A percentile compares a stretch with the other conserved stretches of the same genome.
Evolutionary conservation across 2,888 invertebrate species (phyloP).

Genomic region (Xanthostigma xanthostigma): DNA sequence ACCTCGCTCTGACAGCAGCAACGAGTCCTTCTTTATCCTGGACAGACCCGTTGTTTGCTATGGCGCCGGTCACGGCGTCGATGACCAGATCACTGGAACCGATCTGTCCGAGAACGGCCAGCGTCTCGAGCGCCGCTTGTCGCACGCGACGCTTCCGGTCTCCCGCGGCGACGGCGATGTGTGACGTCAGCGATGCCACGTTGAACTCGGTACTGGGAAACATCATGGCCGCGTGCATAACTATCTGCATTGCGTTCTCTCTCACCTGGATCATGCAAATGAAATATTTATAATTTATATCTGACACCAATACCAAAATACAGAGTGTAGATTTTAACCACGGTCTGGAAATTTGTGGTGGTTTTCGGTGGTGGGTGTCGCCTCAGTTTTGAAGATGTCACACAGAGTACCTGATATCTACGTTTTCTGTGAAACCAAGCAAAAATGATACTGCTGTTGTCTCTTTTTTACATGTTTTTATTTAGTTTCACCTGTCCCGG

Average conservation of each 20-base stretch:
- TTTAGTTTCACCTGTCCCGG: too few species aligned
- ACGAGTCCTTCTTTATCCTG: conserved; percentile 44
- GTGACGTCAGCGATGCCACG: conserved; percentile 23
- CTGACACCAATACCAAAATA: too few species aligned
- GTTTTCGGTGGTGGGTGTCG: too few species aligned
- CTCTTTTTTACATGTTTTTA: too few species aligned
- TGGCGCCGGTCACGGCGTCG: conserved; percentile 42
- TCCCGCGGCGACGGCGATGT: conserved; percentile 24
- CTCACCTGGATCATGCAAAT: conserved; percentile 35
- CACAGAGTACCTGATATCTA: too few species aligned
- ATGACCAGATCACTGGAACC: conserved; percentile 46
- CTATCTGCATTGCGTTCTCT: conserved; percentile 59
- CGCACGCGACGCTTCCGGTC: conserved; percentile 57
- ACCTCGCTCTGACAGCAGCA: conserved; percentile 56
- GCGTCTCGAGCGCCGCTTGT: conserved; percentile 63
- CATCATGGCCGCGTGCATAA: conserved; percentile 61
- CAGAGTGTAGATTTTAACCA: too few species aligned
- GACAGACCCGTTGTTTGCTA: conserved; percentile 27
- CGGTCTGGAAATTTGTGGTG: too few species aligned
- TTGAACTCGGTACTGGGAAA: conserved; percentile 67
- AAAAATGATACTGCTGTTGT: too few species aligned
- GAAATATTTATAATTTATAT: conserved; percentile 1
- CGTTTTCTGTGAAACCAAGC: too few species aligned
- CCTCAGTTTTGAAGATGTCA: too few species aligned
- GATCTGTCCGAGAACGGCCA: conserved; percentile 64